Base-by-base conservation (phyloP, 2,113 vertebrate species). In the Dascyllus trimaculatus region DNA sequence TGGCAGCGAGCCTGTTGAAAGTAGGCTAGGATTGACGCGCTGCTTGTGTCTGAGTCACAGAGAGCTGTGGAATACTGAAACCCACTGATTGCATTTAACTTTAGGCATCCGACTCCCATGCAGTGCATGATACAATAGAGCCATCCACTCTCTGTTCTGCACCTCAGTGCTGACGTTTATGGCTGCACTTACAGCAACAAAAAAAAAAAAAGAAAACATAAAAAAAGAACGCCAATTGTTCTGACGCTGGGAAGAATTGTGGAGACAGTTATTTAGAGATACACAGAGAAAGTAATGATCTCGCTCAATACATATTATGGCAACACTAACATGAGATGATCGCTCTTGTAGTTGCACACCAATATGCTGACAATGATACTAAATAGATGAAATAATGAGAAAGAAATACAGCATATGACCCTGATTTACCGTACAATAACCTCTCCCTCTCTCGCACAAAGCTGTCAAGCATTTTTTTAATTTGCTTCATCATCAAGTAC, bases 11-110 rank as follows among this genome's bases (percentile, higher is more conserved):
- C 91, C 90, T 84, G 85, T 75, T 79, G 80, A 92, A 94, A 94
- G 92, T 93, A 94, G 92, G 92, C 90, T 94, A 93, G 87, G 89
- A 93, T 91, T 94, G 93, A 95, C 91, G 91, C 69, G 85, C 82
- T 91, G 87, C 91, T 87, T 87, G 82, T 89, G 87, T 85, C 90
- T 95, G 94, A 95, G 85, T 95, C 95, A 95, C 91, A 87, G 75
- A 85, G 87, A 90, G 73, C 88, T 82, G 83, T 85, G 82, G 82
- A 95, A 89, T 82, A 82, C 88, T 87, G 86, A 93, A 90, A 84
- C 91, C 95, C 92, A 93, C 93, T 92, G 95, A 93, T 87, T 88
- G 88, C 84, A 87, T 93, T 91, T 87, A 89, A 90, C 88, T 93
- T 90, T 80, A 89, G 90, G 91, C 86, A 85, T 83, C 77, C 43